These are phyloP conservation scores for Antechinus flavipes DNA, from an alignment of 2,113 vertebrate species.

Conservation along the genomic window DNA sequence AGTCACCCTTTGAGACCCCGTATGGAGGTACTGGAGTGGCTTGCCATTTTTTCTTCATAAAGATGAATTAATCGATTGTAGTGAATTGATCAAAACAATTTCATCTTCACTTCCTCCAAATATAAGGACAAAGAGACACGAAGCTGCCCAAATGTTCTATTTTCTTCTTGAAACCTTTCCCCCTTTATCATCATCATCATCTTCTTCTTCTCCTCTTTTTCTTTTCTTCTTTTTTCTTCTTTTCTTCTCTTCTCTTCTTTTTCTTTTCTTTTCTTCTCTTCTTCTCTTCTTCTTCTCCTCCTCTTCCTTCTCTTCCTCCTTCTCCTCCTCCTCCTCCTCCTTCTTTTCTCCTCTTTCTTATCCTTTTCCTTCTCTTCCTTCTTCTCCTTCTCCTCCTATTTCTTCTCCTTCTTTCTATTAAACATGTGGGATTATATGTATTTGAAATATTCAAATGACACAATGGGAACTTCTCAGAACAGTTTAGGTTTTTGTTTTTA, in stretches of 20 bases:
- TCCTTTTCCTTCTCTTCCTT: no score
- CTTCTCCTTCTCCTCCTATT: not conserved
- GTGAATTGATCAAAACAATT: not conserved
- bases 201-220: not conserved
- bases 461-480: not conserved
- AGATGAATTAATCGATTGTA: not conserved
- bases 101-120: not conserved
- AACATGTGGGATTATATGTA: not conserved
- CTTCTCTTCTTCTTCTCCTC: not conserved
- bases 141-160: not conserved
- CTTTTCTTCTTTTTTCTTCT: not conserved
- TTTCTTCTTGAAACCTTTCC: not conserved
- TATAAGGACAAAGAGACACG: no score
- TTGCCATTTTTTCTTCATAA: constrained; percentile 20
- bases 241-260: not conserved
- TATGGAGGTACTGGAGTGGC: not conserved
- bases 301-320: not conserved
- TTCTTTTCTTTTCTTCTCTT: not conserved
- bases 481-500: not conserved
- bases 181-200: not conserved
- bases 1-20: not conserved
- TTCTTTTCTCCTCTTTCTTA: no score
- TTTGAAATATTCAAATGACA: not conserved
- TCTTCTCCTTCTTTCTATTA: not conserved
- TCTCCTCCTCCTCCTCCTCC: not conserved